These are phyloP conservation scores for Saccostrea echinata DNA, from an alignment of 1,140 invertebrate species.

Conservation along the genomic window DNA sequence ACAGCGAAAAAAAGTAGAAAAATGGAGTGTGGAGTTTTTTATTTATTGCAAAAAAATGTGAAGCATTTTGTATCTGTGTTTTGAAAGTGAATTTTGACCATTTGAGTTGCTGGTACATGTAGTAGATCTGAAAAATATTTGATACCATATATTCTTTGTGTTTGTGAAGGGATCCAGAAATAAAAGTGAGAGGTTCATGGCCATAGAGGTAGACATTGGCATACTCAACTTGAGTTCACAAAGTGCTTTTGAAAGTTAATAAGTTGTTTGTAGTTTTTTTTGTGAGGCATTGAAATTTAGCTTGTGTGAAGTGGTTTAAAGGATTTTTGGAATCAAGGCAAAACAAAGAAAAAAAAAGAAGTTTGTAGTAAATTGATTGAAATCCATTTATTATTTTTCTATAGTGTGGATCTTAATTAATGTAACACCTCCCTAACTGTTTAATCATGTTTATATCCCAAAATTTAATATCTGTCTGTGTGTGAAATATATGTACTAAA, in stretches of 20 bases:
- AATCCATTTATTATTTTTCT: too few species aligned
- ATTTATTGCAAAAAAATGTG: not conserved
- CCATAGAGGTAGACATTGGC: not conserved
- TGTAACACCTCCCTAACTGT: too few species aligned
- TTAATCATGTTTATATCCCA: too few species aligned
- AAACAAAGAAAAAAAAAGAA: too few species aligned
- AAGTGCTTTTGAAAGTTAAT: not conserved
- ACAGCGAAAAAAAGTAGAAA: not conserved
- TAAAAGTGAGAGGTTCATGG: not conserved
- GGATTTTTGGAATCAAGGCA: too few species aligned
- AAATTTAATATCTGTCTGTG: too few species aligned
- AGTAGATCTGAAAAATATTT: not conserved
- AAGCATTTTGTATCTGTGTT: not conserved
- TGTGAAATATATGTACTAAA: too few species aligned
- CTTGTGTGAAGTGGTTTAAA: too few species aligned
- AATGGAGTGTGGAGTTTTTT: not conserved
- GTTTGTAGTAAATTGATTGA: too few species aligned
- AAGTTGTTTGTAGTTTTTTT: not conserved
- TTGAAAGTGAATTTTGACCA: not conserved
- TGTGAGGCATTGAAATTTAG: too few species aligned
- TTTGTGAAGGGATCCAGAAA: slow-evolving; percentile 23
- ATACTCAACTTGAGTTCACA: not conserved
- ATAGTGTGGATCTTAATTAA: too few species aligned
- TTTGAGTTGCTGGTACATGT: too few species aligned
- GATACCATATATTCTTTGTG: not conserved